Base-by-base conservation (phyloP, 2,888 invertebrate species). In the Pseudococcus longispinus region DNA sequence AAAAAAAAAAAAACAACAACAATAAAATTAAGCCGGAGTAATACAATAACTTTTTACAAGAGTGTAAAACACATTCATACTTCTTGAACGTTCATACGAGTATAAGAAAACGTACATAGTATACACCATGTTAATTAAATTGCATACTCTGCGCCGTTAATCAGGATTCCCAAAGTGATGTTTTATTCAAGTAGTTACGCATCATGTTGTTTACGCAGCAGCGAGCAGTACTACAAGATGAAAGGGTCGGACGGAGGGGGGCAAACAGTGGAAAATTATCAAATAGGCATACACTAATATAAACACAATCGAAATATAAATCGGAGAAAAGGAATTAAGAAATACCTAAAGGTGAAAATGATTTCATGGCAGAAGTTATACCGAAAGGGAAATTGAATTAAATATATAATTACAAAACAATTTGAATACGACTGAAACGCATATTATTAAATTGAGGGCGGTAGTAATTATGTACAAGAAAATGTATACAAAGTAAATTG, bases 351-450 rank as follows among this genome's bases (percentile, higher is more conserved):
- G 70, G 29, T 32, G 70, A 70, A 70, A 70, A 70, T 29, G 26
- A 70, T 70, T 70, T 70, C 15, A 70, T 18, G 70, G 70, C 15
- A 70, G 70, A 70, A 70, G 70, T 70, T 70, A 29, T 29, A 29
- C 70, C 29, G 18, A 70, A 70, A 26, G 37, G 70, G 70, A 70
- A 70, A 70, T 70, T 70, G 70, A 70, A 70, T 70, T 70, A 70
- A 70, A 70, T 70, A 70, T 70, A 70, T 70, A 70, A 70, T 70
- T 70, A 70, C 70, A 29, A 70, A 70, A 70, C 70, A 70, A 70
- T 70, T 70, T 70, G 70, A 70, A 70, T 70, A 70, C 70, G 70
- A 70, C 70, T 70, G 70, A 70, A 70, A 70, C 70, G 70, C 70
- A 70, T 70, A 70, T 70, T 70, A 70, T 70, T 70, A 70, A 70